phyloP scores from a whole-genome alignment of 2,113 vertebrate genomes.

The Saimiri boliviensis region DNA sequence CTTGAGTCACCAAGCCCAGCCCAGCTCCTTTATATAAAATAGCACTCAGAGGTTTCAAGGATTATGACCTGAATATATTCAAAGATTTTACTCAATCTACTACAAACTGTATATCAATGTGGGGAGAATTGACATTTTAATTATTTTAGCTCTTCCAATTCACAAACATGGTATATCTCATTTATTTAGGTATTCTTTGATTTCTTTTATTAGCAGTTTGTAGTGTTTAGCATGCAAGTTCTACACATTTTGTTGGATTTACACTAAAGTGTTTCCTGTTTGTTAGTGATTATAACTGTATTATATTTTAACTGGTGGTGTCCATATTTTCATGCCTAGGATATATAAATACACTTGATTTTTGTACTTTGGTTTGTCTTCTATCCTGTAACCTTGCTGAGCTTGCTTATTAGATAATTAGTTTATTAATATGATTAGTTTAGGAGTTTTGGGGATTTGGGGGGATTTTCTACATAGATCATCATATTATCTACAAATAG shows the following conservation, averaged over 20 bases:
- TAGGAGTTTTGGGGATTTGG: background rate
- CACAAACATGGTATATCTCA: background rate
- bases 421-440: background rate
- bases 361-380: background rate
- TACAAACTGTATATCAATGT: background rate
- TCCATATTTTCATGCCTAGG: background rate
- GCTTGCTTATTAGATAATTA: background rate
- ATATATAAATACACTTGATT: background rate
- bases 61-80: background rate
- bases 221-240: background rate
- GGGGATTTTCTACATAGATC: background rate
- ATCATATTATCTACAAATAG: background rate
- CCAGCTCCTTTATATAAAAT: background rate
- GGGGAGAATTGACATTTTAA: background rate
- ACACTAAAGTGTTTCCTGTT: background rate
- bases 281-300: background rate
- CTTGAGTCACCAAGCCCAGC: no score
- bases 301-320: background rate
- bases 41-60: background rate
- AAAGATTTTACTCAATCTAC: background rate
- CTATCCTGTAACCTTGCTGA: background rate
- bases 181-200: background rate
- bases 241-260: background rate
- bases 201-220: background rate
- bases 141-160: background rate